These are phyloP conservation scores for human (Homo sapiens) DNA, from an alignment of 2,113 vertebrate genomes.

Conservation along the genomic window DNA sequence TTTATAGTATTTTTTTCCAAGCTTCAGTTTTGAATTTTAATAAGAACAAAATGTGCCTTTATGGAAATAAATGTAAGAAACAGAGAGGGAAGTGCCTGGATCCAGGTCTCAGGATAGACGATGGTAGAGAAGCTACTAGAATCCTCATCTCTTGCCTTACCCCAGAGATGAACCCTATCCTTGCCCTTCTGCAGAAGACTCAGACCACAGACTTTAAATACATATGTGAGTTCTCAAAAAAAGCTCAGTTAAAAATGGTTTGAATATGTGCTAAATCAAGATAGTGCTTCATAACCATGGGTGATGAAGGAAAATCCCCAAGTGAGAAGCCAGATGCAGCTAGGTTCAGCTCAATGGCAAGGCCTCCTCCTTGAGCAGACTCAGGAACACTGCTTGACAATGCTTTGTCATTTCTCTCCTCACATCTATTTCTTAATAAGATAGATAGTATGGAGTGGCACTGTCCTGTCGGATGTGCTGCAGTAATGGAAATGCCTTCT, in stretches of 20 bases:
- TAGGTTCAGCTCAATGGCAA: not conserved
- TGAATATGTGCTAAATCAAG: not conserved
- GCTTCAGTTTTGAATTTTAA: slow-evolving; percentile 31
- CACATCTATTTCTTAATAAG: not conserved
- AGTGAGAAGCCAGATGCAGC: rapidly evolving
- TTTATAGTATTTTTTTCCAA: not conserved
- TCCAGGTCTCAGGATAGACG: not conserved
- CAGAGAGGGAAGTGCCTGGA: not conserved
- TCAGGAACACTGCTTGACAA: not conserved
- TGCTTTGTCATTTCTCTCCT: not conserved
- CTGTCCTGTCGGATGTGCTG: not conserved
- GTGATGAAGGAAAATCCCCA: not conserved
- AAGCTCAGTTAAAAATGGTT: not conserved
- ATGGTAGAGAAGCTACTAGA: not conserved
- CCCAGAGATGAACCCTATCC: not conserved
- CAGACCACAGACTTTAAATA: not conserved
- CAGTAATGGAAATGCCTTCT: not conserved
- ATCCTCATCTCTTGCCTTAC: not conserved
- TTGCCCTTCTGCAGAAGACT: not conserved
- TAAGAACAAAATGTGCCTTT: slow-evolving; percentile 41
- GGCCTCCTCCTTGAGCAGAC: not conserved
- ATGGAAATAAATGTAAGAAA: not conserved
- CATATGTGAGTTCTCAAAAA: not conserved
- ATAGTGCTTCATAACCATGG: not conserved
- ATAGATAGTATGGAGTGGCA: not conserved